Conservation (phyloP, 2,888 invertebrate species). For the Ormyrus pomaceus region DNA sequence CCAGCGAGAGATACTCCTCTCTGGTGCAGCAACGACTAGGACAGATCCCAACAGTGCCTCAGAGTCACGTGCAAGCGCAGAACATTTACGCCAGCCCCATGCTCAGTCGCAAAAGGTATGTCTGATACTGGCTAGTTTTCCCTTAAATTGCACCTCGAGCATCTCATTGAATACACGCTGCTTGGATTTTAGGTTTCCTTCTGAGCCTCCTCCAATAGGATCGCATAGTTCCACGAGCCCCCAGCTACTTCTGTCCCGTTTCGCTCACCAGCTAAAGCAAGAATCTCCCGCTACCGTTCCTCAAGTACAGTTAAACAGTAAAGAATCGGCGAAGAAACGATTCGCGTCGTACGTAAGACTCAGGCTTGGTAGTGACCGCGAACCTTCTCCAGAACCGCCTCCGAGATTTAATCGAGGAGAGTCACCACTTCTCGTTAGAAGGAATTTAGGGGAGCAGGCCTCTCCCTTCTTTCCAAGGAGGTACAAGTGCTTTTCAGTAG, state of each 20-base stretch:
- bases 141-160: too few species aligned
- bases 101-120: constrained; percentile 72
- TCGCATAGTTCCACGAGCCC: constrained; percentile 71
- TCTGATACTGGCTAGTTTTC: neutral
- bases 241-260: constrained; percentile 72
- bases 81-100: constrained; percentile 73
- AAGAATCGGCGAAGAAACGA: constrained; percentile 81
- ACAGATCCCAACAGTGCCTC: constrained; percentile 67
- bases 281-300: constrained; percentile 66
- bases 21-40: constrained; percentile 69
- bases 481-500: constrained; percentile 58
- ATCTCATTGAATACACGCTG: neutral
- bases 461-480: constrained; percentile 75
- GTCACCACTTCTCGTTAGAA: constrained; percentile 79
- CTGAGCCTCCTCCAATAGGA: constrained; percentile 71
- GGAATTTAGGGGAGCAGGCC: constrained; percentile 78
- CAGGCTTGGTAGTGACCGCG: constrained; percentile 80
- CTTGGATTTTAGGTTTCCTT: constrained; percentile 67
- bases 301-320: constrained; percentile 65
- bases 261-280: constrained; percentile 71
- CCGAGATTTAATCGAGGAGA: constrained; percentile 73
- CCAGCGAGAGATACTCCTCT: constrained; percentile 69
- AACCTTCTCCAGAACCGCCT: constrained; percentile 73
- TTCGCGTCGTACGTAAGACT: constrained; percentile 90
- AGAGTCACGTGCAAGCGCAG: constrained; percentile 66